These are phyloP conservation scores for Megaceryle torquata DNA, from an alignment of 2,113 vertebrate species.

Conservation along the genomic window DNA sequence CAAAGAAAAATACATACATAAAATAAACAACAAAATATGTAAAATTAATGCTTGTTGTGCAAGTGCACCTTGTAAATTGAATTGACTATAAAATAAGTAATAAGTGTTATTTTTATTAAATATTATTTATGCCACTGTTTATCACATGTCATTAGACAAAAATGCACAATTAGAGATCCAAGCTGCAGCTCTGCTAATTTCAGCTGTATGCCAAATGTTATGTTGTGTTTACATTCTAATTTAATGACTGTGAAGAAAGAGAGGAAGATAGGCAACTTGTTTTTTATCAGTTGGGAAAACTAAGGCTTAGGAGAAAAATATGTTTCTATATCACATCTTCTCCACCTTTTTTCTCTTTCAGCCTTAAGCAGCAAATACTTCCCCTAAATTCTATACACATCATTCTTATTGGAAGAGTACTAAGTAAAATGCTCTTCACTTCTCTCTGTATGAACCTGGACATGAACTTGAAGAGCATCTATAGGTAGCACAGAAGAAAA, in stretches of 20 bases:
- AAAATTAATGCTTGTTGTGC: not conserved
- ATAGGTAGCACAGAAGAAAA: not conserved
- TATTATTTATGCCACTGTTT: not conserved
- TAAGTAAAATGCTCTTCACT: not conserved
- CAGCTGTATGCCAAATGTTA: not conserved
- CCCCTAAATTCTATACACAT: not conserved
- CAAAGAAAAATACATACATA: not conserved
- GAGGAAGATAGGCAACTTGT: not conserved
- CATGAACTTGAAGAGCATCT: not conserved
- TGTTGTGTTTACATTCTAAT: not conserved
- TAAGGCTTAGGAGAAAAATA: not conserved
- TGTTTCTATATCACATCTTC: not conserved
- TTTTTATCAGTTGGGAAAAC: not conserved
- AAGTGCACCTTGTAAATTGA: not conserved
- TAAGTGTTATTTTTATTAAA: not conserved
- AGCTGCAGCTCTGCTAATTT: not conserved
- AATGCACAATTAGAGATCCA: not conserved
- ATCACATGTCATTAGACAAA: not conserved
- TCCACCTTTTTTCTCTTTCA: not conserved
- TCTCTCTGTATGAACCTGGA: not conserved
- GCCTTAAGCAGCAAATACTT: not conserved
- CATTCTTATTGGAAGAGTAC: not conserved
- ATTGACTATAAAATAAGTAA: not conserved
- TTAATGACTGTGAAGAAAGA: not conserved
- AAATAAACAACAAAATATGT: not conserved